Conservation (phyloP, 1,140 invertebrate genomes). For the Monomorium pharaonis region DNA sequence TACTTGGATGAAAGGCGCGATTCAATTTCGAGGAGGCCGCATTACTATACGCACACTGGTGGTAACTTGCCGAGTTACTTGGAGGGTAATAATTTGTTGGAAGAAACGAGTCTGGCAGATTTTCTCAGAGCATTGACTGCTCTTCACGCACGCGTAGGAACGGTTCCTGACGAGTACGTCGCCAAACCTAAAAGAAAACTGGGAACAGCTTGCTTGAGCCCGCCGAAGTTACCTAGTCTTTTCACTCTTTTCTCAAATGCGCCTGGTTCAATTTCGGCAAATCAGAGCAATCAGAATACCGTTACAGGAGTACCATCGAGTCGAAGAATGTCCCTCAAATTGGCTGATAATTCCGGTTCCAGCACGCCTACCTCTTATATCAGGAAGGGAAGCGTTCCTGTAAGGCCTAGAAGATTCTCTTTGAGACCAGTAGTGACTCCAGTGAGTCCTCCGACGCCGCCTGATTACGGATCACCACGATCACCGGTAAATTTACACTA, state of each 20-base stretch:
- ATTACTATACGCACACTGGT: constrained; percentile 79
- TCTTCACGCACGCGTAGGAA: constrained; percentile 84
- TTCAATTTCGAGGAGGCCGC: constrained; percentile 29
- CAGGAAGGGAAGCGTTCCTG: constrained; percentile 71
- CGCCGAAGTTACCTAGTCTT: constrained; percentile 83
- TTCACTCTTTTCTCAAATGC: constrained; percentile 80
- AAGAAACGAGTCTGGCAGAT: constrained; percentile 92
- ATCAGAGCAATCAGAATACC: constrained; percentile 77
- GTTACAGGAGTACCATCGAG: constrained; percentile 61
- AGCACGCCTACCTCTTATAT: constrained; percentile 68
- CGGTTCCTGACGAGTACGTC: constrained; percentile 74
- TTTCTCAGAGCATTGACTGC: constrained; percentile 89
- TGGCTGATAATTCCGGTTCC: constrained; percentile 67
- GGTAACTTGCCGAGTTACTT: constrained; percentile 65
- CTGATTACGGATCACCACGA: constrained; percentile 71
- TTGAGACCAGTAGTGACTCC: constrained; percentile 82
- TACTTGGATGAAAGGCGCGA: constrained; percentile 41
- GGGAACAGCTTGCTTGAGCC: constrained; percentile 85
- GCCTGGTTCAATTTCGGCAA: constrained; percentile 35
- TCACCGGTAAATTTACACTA: constrained; percentile 67
- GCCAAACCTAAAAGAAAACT: constrained; percentile 84
- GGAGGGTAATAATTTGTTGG: constrained; percentile 87
- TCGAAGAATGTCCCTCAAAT: constrained; percentile 77
- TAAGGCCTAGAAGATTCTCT: constrained; percentile 81
- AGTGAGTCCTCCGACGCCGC: constrained; percentile 67